phyloP scores from a whole-genome alignment of 2,113 vertebrate species.

The Tichodroma muraria region DNA sequence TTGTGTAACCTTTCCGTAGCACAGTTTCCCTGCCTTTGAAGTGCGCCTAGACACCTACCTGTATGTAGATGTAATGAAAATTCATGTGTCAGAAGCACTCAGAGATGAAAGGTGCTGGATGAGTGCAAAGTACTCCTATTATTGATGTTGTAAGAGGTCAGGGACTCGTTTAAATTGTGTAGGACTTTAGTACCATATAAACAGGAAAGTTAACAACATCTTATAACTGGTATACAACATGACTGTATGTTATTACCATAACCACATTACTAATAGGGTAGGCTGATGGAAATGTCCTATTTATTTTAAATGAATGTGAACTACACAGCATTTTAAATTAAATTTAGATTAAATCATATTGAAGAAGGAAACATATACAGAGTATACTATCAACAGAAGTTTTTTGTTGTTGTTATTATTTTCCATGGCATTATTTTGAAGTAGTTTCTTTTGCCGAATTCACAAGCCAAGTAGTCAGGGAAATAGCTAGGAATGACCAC shows the following conservation, averaged over 20 bases:
- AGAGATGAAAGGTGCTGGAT: background rate
- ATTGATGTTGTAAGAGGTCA: conserved; percentile 8
- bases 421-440: background rate
- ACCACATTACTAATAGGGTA: background rate
- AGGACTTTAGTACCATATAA: background rate
- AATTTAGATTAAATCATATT: background rate
- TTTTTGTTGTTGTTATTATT: background rate
- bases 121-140: conserved; percentile 9
- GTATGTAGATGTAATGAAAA: background rate
- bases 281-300: background rate
- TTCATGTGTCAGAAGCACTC: background rate
- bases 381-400: background rate
- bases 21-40: conserved; percentile 26
- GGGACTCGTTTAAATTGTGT: background rate
- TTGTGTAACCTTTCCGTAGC: background rate
- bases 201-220: background rate
- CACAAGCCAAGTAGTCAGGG: background rate
- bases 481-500: background rate
- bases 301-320: background rate
- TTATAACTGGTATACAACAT: background rate
- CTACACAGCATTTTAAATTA: background rate
- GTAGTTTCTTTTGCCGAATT: background rate
- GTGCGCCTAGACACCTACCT: background rate
- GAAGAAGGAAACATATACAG: background rate
- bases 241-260: background rate